phyloP scores from a whole-genome alignment of 2,888 invertebrate genomes.

The Ptychoptera albimana region DNA sequence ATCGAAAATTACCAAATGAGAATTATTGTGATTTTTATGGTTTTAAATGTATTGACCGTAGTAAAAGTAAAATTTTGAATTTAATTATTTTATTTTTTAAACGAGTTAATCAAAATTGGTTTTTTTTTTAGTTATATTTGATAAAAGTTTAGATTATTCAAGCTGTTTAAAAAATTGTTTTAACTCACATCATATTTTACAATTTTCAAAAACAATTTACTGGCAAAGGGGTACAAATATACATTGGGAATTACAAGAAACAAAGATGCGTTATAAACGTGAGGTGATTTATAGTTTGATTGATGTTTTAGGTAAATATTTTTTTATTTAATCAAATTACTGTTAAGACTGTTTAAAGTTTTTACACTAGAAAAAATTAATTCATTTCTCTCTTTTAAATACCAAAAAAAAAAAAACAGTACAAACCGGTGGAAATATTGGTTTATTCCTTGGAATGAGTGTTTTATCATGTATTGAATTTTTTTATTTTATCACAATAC shows the following conservation, averaged over 20 bases:
- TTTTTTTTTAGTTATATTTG: conserved; percentile 7
- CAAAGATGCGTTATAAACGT: conserved; percentile 18
- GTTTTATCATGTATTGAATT: too few species aligned
- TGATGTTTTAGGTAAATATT: conserved; percentile 18
- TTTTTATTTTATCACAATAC: too few species aligned
- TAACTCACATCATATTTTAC: conserved; percentile 9
- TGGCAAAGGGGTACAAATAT: conserved; percentile 18
- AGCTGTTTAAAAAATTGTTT: conserved; percentile 10
- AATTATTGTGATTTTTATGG: conserved; percentile 16
- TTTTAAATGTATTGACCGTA: conserved; percentile 15
- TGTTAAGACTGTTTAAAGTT: too few species aligned
- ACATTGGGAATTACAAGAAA: conserved; percentile 18
- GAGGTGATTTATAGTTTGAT: conserved; percentile 19
- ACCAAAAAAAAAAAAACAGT: too few species aligned
- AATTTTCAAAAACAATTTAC: conserved; percentile 9
- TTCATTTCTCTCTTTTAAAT: too few species aligned
- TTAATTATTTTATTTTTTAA: background rate
- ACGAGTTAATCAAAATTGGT: background rate
- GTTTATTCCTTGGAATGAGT: too few species aligned
- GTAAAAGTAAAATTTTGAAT: conserved; percentile 13
- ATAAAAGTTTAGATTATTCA: conserved; percentile 3
- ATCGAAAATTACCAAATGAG: conserved; percentile 7
- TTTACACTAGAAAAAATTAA: too few species aligned
- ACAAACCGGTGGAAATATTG: too few species aligned
- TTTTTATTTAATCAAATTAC: too few species aligned